Base-by-base conservation (phyloP, 2,888 invertebrate genomes). In the Isoperla grammatica region DNA sequence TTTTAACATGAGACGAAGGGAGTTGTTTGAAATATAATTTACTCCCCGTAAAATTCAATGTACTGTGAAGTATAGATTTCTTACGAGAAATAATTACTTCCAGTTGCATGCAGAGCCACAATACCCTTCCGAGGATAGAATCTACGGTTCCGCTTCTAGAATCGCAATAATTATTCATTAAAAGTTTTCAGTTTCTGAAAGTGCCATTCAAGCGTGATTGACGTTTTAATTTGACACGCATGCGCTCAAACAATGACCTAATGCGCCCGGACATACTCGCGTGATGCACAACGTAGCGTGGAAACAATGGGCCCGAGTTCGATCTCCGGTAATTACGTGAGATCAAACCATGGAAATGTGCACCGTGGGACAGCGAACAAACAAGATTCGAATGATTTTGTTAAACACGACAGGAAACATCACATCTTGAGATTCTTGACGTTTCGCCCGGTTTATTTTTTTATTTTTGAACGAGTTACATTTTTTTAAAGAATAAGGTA, bases 211-310 rank as follows among this genome's bases (percentile, higher is more conserved):
- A 22, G 8, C 49, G 9, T 50, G 49, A 50, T 50, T 50, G 49
- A 50, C 49, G 29, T 15, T 35, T 23, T 50, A 50, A 50, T 50
- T 29, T 29, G 49, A 35, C 49, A 49, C 29, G 49, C 49, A 49
- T 49, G 49, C 49, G n/a, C 49, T 29, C 35, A 35, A 15, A 49
- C 49, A 49, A 49, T 49, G 49, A 15, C 15, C 23, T 49, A 11
- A 12, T 45, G 45, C 45, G 19, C 13, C 15, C 29, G n/a, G 23
- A n/a, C 29, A 6, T 54, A 43, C 43, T 59, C 53, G 59, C 59
- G 59, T 59, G 59, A 6, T 42, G 54, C 12, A 37, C 20, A 22
- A 9, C n/a, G 37, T 59, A 37, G 59, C 59, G 59, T 59, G 59
- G 40, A 43, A 59, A 45, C 54, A 54, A 54, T 23, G 17, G 54